Evolutionary conservation across 2,797 vertebrate genomes (phyloP), one percentile per base, ranked within the genome.

Genomic region (Etheostoma nigrum): DNA sequence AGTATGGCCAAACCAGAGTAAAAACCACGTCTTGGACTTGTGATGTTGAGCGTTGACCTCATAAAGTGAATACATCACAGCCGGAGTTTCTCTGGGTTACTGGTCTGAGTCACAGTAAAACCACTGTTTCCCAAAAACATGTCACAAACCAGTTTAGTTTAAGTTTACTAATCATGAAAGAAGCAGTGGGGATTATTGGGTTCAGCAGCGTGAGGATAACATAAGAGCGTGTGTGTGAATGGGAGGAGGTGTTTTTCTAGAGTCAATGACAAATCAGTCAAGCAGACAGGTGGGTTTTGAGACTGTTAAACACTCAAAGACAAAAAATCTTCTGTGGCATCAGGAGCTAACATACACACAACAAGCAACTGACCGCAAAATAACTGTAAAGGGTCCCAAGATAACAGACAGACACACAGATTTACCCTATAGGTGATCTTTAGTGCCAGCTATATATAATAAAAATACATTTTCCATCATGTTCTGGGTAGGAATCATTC

Each of bases 211-310:
- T 58, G 13, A 53, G 16, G 10, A 40, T 40, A 40, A 40, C 36
- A 40, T 40, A 11, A 40, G 48, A 15, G 49, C 0, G 33, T 25
- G 51, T 2, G 8, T 3, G 62, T 18, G 9, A 10, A 47, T 10
- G 49, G 68, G 67, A 51, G 68, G 54, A 66, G 81, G 71, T 69
- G 68, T 78, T 79, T 64, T 70, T 72, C 42, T 13, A 4, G 3
- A 86, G 73, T 84, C 65, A 74, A 78, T 79, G 81, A 86, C 72
- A 81, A 23, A 74, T 84, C 75, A 68, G 54, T 72, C 76, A 83
- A 12, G 15, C 60, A 40, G 67, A 66, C 78, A 63, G 69, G 58
- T 67, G 49, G 42, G 53, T n/a, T 25, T 69, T 69, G 64, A 44
- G 45, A 64, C 72, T 44, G 64, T 72, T 81, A 36, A 71, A 69